Percentiles rank a stretch among this genome's conserved stretches.
Conservation (phyloP, 1,140 invertebrate genomes). For the Ips typographus region DNA sequence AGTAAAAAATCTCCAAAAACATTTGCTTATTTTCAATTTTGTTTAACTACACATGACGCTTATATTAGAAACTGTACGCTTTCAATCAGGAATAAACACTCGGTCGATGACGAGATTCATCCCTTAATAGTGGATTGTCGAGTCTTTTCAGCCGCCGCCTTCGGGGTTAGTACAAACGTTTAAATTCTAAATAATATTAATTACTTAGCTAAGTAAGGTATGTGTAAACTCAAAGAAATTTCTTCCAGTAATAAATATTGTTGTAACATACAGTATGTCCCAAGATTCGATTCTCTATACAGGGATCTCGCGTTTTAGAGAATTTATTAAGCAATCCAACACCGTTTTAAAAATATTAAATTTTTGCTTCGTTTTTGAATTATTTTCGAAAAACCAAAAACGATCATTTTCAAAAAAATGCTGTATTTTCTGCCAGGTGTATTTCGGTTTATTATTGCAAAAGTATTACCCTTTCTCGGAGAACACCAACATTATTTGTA, state of each 20-base stretch:
- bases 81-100: conserved; percentile 29
- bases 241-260: not conserved
- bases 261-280: too few species aligned
- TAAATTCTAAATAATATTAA: conserved; percentile 22
- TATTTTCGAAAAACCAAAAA: not conserved
- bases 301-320: too few species aligned
- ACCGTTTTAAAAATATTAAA: not conserved
- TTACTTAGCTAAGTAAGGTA: not conserved
- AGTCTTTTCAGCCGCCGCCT: conserved; percentile 11
- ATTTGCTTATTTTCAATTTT: not conserved
- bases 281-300: too few species aligned
- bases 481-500: too few species aligned
- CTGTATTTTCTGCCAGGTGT: not conserved
- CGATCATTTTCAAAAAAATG: not conserved
- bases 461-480: too few species aligned
- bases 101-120: conserved; percentile 20
- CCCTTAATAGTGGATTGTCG: conserved; percentile 12
- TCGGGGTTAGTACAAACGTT: conserved; percentile 17
- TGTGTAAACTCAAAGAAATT: conserved; percentile 3
- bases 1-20: not conserved
- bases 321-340: too few species aligned
- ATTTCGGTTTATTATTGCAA: too few species aligned
- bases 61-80: conserved; percentile 31
- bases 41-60: conserved; percentile 11
- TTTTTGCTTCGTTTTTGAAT: not conserved